phyloP scores from a whole-genome alignment of 2,113 vertebrate species.

The Phyllopteryx taeniolatus region DNA sequence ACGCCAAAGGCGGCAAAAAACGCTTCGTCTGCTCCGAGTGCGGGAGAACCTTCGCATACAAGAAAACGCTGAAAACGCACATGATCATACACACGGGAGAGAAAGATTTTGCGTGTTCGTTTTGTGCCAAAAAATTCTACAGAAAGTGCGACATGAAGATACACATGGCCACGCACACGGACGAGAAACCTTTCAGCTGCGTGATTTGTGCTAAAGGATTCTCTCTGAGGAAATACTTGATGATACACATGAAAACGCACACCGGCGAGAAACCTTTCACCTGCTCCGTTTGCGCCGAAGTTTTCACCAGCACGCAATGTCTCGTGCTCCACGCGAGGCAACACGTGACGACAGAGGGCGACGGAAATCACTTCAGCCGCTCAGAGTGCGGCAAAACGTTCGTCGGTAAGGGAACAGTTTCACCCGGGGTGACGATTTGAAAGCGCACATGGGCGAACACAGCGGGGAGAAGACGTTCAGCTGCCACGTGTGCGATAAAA shows the following conservation, averaged over 20 bases:
- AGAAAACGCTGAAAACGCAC: background rate
- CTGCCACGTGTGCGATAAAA: background rate
- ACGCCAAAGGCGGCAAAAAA: background rate
- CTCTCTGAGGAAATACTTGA: background rate
- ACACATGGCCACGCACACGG: background rate
- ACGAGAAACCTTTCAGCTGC: slow-evolving; percentile 4
- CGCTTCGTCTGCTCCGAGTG: background rate
- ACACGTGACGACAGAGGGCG: background rate
- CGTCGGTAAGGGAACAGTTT: background rate
- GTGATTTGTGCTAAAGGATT: background rate
- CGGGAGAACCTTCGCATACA: background rate
- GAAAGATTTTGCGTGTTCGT: background rate
- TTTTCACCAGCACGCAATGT: background rate
- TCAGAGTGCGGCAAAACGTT: background rate
- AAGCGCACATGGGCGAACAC: background rate
- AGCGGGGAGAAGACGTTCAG: background rate
- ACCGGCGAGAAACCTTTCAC: background rate
- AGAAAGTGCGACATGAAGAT: background rate
- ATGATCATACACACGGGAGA: background rate
- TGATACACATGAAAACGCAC: slow-evolving; percentile 3
- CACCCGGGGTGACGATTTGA: background rate
- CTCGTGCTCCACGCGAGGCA: background rate
- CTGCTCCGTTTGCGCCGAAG: background rate
- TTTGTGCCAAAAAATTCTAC: background rate
- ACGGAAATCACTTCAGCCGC: background rate